phyloP scores from a whole-genome alignment of 1,140 invertebrate species.

The Argopecten irradians region DNA sequence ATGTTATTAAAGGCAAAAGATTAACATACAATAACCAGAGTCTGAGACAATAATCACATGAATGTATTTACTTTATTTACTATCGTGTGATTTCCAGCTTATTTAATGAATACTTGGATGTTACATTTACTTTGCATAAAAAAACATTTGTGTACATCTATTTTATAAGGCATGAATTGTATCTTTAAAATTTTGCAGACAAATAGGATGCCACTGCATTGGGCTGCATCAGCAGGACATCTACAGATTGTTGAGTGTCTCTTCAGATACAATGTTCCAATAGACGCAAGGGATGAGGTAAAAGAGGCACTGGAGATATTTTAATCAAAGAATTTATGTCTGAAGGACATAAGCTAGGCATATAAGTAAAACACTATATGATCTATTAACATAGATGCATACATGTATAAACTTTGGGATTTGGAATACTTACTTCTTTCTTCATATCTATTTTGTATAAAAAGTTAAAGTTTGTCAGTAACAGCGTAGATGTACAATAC shows the following conservation, averaged over 20 bases:
- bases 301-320: slow-evolving; percentile 34
- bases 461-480: background rate
- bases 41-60: too few relatives aligned
- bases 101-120: too few relatives aligned
- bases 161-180: too few relatives aligned
- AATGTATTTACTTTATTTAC: too few relatives aligned
- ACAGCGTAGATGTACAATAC: background rate
- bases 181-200: slow-evolving; percentile 55
- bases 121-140: too few relatives aligned
- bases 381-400: background rate
- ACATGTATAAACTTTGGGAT: background rate
- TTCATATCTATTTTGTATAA: background rate
- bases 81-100: too few relatives aligned
- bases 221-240: slow-evolving; percentile 84
- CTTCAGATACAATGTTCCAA: slow-evolving; percentile 78
- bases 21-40: too few relatives aligned
- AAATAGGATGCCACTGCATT: slow-evolving; percentile 80
- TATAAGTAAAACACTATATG: background rate
- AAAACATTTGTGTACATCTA: too few relatives aligned
- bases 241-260: slow-evolving; percentile 82
- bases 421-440: background rate
- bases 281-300: slow-evolving; percentile 77
- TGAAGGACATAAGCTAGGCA: background rate
- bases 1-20: too few relatives aligned
- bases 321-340: background rate